Percentiles rank a stretch among this genome's conserved stretches.
Evolutionary conservation across 53 echinoderm and acorn worm species (phyloP).

Genomic region (Temnopleurus reevesii): DNA sequence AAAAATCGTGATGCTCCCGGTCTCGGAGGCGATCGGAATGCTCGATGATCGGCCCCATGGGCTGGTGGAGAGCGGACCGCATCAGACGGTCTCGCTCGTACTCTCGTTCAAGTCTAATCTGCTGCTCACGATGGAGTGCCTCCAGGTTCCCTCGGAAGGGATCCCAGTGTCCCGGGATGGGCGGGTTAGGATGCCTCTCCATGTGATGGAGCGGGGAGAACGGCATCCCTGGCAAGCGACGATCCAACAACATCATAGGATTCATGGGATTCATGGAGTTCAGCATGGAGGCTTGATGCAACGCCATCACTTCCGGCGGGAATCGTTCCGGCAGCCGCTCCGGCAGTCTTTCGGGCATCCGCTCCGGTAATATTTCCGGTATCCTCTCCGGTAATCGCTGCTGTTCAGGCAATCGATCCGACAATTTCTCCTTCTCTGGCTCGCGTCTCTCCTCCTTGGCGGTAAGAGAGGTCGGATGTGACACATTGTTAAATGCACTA

Average conservation of each 20-base stretch:
- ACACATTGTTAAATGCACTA: slow-evolving; percentile 95
- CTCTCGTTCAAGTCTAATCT: slow-evolving; percentile 73
- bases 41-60: slow-evolving; percentile 91
- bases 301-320: slow-evolving; percentile 33
- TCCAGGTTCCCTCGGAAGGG: slow-evolving; percentile 74
- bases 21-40: slow-evolving; percentile 89
- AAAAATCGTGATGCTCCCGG: slow-evolving; percentile 96
- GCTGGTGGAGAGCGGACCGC: slow-evolving; percentile 76
- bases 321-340: neutral
- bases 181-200: slow-evolving; percentile 73
- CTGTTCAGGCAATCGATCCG: slow-evolving; percentile 18
- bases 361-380: slow-evolving; percentile 26
- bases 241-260: slow-evolving; percentile 78
- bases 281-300: slow-evolving; percentile 29
- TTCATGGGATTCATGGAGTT: slow-evolving; percentile 57
- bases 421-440: slow-evolving; percentile 51
- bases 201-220: slow-evolving; percentile 69
- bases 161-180: slow-evolving; percentile 70
- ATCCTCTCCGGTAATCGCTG: slow-evolving; percentile 37
- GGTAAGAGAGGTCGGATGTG: slow-evolving; percentile 70
- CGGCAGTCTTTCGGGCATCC: slow-evolving; percentile 33
- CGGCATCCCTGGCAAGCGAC: slow-evolving; percentile 71
- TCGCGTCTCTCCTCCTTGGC: slow-evolving; percentile 87
- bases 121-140: slow-evolving; percentile 68
- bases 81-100: slow-evolving; percentile 96